Conservation (phyloP, 35 echinoderm and acorn worm species). For the Lytechinus pictus region DNA sequence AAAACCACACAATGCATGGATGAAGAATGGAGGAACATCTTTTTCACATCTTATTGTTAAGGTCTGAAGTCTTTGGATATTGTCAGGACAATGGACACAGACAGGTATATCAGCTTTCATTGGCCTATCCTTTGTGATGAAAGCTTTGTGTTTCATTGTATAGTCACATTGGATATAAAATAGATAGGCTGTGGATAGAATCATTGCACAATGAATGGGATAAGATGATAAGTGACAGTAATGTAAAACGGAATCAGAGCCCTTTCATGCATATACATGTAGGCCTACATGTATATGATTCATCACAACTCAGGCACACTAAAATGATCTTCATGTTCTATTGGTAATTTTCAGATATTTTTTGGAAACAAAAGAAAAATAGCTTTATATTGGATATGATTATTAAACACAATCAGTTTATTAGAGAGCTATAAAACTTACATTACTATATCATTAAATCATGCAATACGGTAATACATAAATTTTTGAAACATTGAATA, state of each 20-base stretch:
- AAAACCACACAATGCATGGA: neutral
- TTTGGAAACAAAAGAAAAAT: no score
- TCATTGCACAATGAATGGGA: neutral
- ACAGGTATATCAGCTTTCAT: neutral
- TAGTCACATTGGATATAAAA: neutral
- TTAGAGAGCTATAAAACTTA: no score
- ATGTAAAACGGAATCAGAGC: neutral
- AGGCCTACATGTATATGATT: no score
- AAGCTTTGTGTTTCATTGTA: neutral
- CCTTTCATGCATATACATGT: neutral
- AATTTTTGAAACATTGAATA: no score
- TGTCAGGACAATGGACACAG: neutral
- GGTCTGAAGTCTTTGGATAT: neutral
- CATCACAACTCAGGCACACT: no score
- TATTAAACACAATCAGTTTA: no score
- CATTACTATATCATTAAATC: no score
- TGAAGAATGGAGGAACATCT: neutral
- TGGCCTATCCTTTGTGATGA: constrained; percentile 1
- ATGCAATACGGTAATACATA: no score
- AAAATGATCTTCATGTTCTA: no score
- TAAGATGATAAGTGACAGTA: neutral
- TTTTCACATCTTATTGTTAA: neutral
- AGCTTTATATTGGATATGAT: no score
- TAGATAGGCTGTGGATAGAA: neutral
- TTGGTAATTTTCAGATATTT: no score